These are phyloP conservation scores for Hemiprocne comata DNA, from an alignment of 2,113 vertebrate genomes.

Conservation along the genomic window DNA sequence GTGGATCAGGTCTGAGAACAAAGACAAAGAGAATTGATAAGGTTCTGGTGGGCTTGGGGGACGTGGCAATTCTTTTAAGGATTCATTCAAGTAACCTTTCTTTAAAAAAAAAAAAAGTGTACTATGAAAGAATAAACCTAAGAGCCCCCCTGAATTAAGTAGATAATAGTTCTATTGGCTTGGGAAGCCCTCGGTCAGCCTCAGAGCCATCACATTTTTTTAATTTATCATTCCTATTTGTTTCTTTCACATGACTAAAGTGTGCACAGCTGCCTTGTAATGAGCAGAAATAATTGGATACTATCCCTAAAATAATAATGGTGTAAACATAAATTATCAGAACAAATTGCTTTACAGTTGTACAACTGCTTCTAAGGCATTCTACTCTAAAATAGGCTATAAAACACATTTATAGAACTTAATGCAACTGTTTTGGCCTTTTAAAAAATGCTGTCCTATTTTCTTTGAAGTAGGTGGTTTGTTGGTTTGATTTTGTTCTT, in stretches of 20 bases:
- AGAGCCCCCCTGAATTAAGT: neutral
- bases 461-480: neutral
- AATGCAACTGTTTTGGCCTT: neutral
- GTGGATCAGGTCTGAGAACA: conserved; percentile 70
- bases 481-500: neutral
- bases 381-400: neutral
- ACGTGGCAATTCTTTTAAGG: conserved; percentile 71
- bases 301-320: neutral
- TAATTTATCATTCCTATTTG: neutral
- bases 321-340: neutral
- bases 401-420: neutral
- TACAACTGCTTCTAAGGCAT: neutral
- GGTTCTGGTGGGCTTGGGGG: conserved; percentile 74
- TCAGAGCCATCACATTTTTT: neutral
- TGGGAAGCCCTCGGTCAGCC: neutral
- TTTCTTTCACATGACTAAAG: neutral
- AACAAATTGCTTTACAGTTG: neutral
- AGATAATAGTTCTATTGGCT: neutral
- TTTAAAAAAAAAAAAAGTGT: neutral
- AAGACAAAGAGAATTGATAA: conserved; percentile 64
- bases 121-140: neutral
- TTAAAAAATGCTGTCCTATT: neutral
- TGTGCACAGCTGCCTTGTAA: neutral
- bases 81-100: neutral
- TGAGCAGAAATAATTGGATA: neutral